Conservation (phyloP, 1,140 invertebrate species). For the Sogatella furcifera region DNA sequence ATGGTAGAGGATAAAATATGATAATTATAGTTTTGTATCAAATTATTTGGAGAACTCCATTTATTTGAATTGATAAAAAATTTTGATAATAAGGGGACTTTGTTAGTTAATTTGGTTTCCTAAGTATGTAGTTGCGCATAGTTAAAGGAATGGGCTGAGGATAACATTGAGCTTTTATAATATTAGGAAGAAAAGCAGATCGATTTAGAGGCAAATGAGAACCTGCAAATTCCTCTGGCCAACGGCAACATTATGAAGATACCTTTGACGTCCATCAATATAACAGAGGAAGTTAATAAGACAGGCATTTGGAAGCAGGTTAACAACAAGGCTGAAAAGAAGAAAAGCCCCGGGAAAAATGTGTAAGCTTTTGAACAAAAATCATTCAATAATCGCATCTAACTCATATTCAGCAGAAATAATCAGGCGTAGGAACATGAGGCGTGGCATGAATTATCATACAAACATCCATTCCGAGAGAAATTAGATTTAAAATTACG, state of each 20-base stretch:
- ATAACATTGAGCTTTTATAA: neutral
- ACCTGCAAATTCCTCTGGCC: slow-evolving; percentile 75
- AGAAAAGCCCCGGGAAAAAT: slow-evolving; percentile 32
- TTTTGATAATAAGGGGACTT: too few species aligned
- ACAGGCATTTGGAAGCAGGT: slow-evolving; percentile 91
- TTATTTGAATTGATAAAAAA: too few species aligned
- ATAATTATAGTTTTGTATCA: too few species aligned
- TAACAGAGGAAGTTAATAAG: slow-evolving; percentile 87
- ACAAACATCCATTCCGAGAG: neutral
- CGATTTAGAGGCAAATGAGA: slow-evolving; percentile 32
- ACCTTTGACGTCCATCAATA: slow-evolving; percentile 77
- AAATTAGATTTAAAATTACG: neutral
- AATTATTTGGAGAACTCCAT: too few species aligned
- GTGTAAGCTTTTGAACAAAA: slow-evolving; percentile 25
- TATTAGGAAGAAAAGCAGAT: slow-evolving; percentile 20
- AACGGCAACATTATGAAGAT: slow-evolving; percentile 91
- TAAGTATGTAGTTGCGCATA: neutral
- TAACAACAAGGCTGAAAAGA: slow-evolving; percentile 40
- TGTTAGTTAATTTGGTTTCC: neutral
- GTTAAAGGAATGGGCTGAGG: too few species aligned
- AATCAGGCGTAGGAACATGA: neutral
- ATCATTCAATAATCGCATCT: slow-evolving; percentile 3
- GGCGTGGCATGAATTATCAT: neutral
- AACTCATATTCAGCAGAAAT: too few species aligned
- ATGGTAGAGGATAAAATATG: too few species aligned